These are phyloP conservation scores for Maniola jurtina DNA, from an alignment of 1,140 invertebrate genomes.

Conservation along the genomic window DNA sequence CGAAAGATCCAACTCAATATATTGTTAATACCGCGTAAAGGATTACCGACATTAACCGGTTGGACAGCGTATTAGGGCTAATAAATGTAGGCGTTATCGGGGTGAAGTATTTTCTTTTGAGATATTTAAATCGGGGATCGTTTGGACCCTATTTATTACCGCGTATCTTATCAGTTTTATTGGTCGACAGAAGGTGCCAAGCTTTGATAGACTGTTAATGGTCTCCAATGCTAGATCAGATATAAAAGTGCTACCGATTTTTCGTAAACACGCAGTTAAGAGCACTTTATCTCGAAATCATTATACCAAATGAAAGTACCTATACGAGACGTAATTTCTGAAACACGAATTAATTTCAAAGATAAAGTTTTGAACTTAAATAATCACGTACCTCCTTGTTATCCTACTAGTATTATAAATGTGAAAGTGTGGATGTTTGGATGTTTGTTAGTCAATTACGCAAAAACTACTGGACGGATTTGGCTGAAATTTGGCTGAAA, in stretches of 20 bases:
- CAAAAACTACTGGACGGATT: no score
- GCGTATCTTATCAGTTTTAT: conserved; percentile 47
- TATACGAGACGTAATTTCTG: not conserved
- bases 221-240: conserved; percentile 35
- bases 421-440: no score
- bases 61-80: conserved; percentile 39
- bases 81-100: conserved; percentile 45
- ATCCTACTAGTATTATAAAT: no score
- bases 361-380: no score
- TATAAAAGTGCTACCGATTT: conserved; percentile 39
- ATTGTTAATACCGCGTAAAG: conserved; percentile 35
- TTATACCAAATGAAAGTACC: not conserved
- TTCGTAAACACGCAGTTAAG: not conserved
- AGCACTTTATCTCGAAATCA: not conserved
- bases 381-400: no score
- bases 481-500: no score
- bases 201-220: conserved; percentile 44
- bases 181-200: conserved; percentile 43
- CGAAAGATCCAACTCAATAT: conserved; percentile 37
- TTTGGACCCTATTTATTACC: conserved; percentile 55
- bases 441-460: no score
- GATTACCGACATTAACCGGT: conserved; percentile 39
- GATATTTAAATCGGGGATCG: conserved; percentile 60
- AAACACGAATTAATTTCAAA: no score
- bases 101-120: conserved; percentile 44